These are phyloP conservation scores for Lethrus apterus DNA, from an alignment of 1,140 invertebrate species.

Conservation along the genomic window DNA sequence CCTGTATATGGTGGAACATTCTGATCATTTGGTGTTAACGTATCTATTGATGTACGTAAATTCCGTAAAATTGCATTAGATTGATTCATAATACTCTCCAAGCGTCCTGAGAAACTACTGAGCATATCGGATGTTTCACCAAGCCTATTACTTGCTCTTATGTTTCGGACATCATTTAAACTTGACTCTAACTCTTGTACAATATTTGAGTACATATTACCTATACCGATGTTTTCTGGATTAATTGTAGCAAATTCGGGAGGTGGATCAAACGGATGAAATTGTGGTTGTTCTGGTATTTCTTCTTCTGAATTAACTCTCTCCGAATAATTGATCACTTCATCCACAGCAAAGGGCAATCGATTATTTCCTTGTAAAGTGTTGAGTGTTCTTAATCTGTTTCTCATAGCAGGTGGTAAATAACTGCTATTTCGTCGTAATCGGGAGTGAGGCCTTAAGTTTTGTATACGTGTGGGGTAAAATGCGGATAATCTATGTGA, in stretches of 20 bases:
- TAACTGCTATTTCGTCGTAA: conserved; percentile 7
- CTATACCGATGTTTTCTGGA: conserved; percentile 23
- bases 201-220: conserved; percentile 37
- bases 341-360: conserved; percentile 26
- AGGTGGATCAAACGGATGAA: conserved; percentile 27
- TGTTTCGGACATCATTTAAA: conserved; percentile 33
- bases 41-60: conserved; percentile 30
- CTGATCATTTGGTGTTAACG: conserved; percentile 21
- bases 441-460: conserved; percentile 16
- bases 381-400: conserved; percentile 1
- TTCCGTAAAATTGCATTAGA: conserved; percentile 36
- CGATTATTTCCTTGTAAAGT: background rate
- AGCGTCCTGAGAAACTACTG: conserved; percentile 34
- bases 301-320: conserved; percentile 26
- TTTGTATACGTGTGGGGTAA: conserved; percentile 31
- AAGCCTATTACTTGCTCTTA: conserved; percentile 25
- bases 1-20: background rate
- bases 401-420: conserved; percentile 6
- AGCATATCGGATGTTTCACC: conserved; percentile 34
- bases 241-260: conserved; percentile 23
- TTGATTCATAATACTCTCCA: conserved; percentile 37
- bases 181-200: conserved; percentile 35
- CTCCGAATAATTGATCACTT: conserved; percentile 38
- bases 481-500: conserved; percentile 33
- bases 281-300: background rate